Base-by-base conservation (phyloP, 2,888 invertebrate genomes). In the Pyrrhosoma nymphula region DNA sequence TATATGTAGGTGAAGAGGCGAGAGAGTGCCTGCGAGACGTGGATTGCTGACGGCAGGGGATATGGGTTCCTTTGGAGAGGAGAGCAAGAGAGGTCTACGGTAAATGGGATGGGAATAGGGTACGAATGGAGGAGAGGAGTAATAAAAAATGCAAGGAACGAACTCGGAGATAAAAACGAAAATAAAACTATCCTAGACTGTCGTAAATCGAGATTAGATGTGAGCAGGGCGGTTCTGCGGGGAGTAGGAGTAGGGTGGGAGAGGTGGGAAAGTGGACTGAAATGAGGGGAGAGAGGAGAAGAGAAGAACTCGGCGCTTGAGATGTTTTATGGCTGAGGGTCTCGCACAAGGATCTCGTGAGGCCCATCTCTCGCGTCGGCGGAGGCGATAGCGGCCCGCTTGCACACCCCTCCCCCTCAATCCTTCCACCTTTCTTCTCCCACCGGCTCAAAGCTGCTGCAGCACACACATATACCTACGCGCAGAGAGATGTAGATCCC, bases 171-270 rank as follows among this genome's bases (percentile, higher is more conserved):
- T 82, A 82, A 89, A 89, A 89, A 56, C 26, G 89, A 89, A 56
- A 56, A 47, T 56, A 89, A 89, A 89, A 89, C 47, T 56, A 47
- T 89, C n/a, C 89, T 47, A 89, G 89, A 55, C 89, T n/a, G 89
- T 89, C 89, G 89, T 89, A 89, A 89, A 89, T 89, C 89, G 89
- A 89, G 89, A 89, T 89, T 89, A 89, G 89, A 82, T 82, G 82
- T 35, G 82, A 82, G 35, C 82, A 35, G 82, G 82, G 82, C 82
- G 82, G 82, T 82, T 82, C 35, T 35, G 89, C 26, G 89, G 26
- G 47, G 88, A 14, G 20, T 8, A n/a, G n/a, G n/a, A 35, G 88
- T 39, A 39, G 16, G 35, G 23, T 0, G n/a, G 26, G 23, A 18
- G 47, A n/a, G 89, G 56, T 14, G 55, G 56, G 47, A 26, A 39